A percentile compares a stretch with the other conserved stretches of the same genome.
Evolutionary conservation across 2,113 vertebrate species (phyloP).

Genomic region (Abramis brama): DNA sequence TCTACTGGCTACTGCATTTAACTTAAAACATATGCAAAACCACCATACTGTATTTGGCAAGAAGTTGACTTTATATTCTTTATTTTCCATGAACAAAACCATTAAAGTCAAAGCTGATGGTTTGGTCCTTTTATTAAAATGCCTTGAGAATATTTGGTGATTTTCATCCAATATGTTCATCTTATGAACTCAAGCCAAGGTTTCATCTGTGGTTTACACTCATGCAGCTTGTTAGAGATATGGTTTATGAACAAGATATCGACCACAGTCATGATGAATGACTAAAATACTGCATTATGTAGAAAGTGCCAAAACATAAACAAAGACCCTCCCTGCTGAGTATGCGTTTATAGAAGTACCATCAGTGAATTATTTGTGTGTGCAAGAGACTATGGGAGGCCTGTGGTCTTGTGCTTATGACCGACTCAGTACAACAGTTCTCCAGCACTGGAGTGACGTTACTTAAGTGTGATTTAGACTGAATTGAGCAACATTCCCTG

Average conservation of each 20-base stretch:
- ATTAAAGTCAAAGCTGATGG: background rate
- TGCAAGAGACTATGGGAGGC: background rate
- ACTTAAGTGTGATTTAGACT: background rate
- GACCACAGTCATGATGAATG: constrained; percentile 33
- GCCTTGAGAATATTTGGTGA: background rate
- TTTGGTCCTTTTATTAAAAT: background rate
- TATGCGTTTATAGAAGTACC: background rate
- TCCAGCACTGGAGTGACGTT: background rate
- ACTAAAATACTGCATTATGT: constrained; percentile 14
- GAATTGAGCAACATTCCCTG: constrained; percentile 1
- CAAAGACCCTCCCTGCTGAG: constrained; percentile 3
- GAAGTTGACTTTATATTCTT: background rate
- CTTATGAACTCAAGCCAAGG: background rate
- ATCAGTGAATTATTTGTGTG: constrained; percentile 14
- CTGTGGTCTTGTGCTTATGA: background rate
- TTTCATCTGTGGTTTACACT: background rate
- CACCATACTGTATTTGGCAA: too few species aligned
- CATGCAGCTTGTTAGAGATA: constrained; percentile 23
- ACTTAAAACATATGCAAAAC: too few species aligned
- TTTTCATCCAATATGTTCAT: background rate
- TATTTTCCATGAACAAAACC: background rate
- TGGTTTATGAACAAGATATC: constrained; percentile 35
- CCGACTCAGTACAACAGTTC: background rate
- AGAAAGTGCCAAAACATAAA: constrained; percentile 16
- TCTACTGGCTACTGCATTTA: background rate